Conservation (phyloP, 2,797 vertebrate genomes). For the Cossypha caffra region DNA sequence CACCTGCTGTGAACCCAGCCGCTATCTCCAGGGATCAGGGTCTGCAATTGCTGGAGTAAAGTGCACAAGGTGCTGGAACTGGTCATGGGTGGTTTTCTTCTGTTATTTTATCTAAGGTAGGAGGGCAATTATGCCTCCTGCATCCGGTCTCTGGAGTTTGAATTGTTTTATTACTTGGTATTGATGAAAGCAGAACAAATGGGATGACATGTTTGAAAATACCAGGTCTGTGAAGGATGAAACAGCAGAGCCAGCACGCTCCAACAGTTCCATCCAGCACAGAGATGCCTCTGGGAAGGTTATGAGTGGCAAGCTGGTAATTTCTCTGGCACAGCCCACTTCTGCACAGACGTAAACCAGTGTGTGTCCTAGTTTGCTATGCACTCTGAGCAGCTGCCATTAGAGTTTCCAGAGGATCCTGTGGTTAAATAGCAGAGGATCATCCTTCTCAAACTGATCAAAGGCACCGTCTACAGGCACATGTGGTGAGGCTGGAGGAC, state of each 20-base stretch:
- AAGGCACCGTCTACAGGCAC: background rate
- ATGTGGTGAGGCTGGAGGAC: constrained; percentile 22
- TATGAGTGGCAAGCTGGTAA: constrained; percentile 45
- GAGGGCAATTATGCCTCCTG: background rate
- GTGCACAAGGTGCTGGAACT: background rate
- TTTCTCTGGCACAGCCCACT: constrained; percentile 53
- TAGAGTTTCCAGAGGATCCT: constrained; percentile 11
- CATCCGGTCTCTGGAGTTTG: background rate
- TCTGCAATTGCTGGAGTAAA: background rate
- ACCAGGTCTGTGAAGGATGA: constrained; percentile 55
- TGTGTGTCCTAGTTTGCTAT: constrained; percentile 55
- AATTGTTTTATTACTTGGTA: constrained; percentile 6
- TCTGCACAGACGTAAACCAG: constrained; percentile 39
- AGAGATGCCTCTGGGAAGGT: constrained; percentile 68
- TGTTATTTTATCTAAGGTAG: background rate
- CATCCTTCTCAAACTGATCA: constrained; percentile 1
- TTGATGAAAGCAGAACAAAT: constrained; percentile 63
- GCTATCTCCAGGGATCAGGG: accelerated
- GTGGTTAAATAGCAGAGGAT: constrained; percentile 24
- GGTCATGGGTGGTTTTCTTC: background rate
- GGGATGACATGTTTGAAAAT: constrained; percentile 70
- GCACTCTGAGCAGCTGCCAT: background rate
- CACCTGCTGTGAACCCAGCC: background rate
- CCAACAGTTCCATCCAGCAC: constrained; percentile 16
- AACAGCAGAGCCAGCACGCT: background rate